Percentiles rank a stretch among this genome's conserved stretches.
Evolutionary conservation across 2,113 vertebrate species (phyloP).

Genomic region (Paracanthobrama guichenoti): DNA sequence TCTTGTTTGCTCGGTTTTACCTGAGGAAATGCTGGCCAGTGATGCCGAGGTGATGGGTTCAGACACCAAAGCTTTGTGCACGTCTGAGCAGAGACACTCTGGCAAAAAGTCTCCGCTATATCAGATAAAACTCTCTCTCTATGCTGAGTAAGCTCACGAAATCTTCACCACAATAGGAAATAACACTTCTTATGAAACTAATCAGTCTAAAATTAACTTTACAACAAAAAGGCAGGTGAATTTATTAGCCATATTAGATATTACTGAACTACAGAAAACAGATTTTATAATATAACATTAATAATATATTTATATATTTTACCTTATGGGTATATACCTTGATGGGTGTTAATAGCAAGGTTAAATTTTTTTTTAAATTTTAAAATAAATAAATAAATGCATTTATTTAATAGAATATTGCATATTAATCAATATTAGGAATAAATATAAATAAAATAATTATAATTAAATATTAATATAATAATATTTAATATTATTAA

Average conservation of each 20-base stretch:
- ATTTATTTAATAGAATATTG: too few species aligned
- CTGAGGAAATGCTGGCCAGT: not conserved
- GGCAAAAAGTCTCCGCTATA: not conserved
- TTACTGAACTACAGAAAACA: not conserved
- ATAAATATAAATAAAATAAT: not conserved
- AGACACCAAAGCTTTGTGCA: not conserved
- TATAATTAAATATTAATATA: not conserved
- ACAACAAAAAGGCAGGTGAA: not conserved
- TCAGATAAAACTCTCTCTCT: not conserved
- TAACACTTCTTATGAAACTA: not conserved
- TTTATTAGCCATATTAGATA: not conserved
- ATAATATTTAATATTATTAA: not conserved
- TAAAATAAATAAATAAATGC: not conserved
- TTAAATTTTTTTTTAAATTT: not conserved
- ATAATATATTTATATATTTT: not conserved
- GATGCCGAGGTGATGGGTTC: not conserved
- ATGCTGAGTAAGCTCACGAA: not conserved
- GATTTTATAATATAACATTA: too few species aligned
- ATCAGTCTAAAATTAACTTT: not conserved
- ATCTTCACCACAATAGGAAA: not conserved
- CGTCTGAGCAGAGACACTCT: not conserved
- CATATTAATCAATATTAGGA: too few species aligned
- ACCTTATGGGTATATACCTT: not conserved
- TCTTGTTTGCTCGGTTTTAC: not conserved
- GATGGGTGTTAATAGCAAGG: not conserved